Conservation (phyloP, 2,797 vertebrate species). For the Enteromius treurensis region DNA sequence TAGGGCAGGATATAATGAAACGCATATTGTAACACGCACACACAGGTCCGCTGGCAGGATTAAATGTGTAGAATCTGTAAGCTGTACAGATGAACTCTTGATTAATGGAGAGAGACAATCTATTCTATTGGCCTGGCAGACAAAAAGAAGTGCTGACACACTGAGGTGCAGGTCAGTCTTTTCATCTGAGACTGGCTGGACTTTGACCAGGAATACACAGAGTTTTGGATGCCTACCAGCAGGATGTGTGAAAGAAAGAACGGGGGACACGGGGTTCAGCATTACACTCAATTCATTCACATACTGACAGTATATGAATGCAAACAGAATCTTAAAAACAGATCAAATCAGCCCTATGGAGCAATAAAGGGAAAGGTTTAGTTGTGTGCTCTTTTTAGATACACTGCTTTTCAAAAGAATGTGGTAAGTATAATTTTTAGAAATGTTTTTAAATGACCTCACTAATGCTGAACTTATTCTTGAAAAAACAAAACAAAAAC, state of each 20-base stretch:
- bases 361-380: not conserved
- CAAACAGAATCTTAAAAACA: constrained; percentile 1
- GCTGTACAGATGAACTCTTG: constrained; percentile 55
- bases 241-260: constrained; percentile 12
- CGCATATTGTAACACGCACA: constrained; percentile 15
- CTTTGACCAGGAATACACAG: constrained; percentile 45
- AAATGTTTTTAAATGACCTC: not conserved
- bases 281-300: constrained; percentile 19
- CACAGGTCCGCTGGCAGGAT: constrained; percentile 22
- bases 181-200: constrained; percentile 56
- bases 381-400: not conserved
- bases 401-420: not conserved
- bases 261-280: constrained; percentile 4
- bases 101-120: constrained; percentile 63
- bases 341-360: not conserved
- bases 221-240: constrained; percentile 34
- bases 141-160: constrained; percentile 59
- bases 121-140: constrained; percentile 61
- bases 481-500: too few species aligned
- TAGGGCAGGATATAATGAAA: constrained; percentile 8
- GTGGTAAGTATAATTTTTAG: not conserved
- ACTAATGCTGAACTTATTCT: not conserved
- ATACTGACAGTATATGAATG: constrained; percentile 13
- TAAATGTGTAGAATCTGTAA: constrained; percentile 50
- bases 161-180: constrained; percentile 52